phyloP scores from a whole-genome alignment of 2,888 invertebrate species.

The Pterostichus niger region DNA sequence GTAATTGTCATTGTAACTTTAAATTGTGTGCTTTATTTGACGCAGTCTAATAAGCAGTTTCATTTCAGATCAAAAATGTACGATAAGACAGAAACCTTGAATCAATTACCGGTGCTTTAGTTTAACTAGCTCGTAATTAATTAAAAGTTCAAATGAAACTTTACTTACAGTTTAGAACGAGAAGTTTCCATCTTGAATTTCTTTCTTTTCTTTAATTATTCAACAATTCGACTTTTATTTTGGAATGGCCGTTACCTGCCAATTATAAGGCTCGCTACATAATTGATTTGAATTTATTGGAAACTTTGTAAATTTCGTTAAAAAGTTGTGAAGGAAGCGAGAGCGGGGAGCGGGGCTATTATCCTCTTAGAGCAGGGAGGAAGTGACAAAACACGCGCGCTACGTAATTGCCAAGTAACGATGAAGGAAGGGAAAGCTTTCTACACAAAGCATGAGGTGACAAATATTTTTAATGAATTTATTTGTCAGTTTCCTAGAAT shows the following conservation, averaged over 20 bases:
- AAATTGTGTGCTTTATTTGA: too few species aligned
- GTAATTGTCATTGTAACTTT: too few species aligned
- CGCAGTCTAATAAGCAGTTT: slow-evolving; percentile 17
- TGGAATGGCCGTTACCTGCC: slow-evolving; percentile 58
- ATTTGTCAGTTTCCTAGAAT: not conserved
- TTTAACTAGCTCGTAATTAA: slow-evolving; percentile 44
- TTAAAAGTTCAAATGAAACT: slow-evolving; percentile 21
- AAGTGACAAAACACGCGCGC: slow-evolving; percentile 23
- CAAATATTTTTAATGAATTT: not conserved
- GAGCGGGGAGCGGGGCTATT: not conserved
- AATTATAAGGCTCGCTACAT: slow-evolving; percentile 58
- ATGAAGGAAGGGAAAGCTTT: not conserved
- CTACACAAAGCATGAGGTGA: slow-evolving; percentile 8
- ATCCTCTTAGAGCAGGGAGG: not conserved
- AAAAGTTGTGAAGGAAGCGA: slow-evolving; percentile 43
- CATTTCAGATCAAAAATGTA: slow-evolving; percentile 15
- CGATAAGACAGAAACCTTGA: not conserved
- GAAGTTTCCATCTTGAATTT: slow-evolving; percentile 23
- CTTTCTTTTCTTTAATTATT: slow-evolving; percentile 42
- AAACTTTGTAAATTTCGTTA: slow-evolving; percentile 63
- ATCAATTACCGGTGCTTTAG: slow-evolving; percentile 23
- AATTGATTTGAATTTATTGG: slow-evolving; percentile 66
- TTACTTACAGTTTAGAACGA: not conserved
- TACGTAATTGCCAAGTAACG: slow-evolving; percentile 13
- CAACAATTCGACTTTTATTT: slow-evolving; percentile 59